Percentiles rank a stretch among this genome's conserved stretches.
phyloP scores from a whole-genome alignment of 2,797 vertebrate species.

The Manis pentadactyla region DNA sequence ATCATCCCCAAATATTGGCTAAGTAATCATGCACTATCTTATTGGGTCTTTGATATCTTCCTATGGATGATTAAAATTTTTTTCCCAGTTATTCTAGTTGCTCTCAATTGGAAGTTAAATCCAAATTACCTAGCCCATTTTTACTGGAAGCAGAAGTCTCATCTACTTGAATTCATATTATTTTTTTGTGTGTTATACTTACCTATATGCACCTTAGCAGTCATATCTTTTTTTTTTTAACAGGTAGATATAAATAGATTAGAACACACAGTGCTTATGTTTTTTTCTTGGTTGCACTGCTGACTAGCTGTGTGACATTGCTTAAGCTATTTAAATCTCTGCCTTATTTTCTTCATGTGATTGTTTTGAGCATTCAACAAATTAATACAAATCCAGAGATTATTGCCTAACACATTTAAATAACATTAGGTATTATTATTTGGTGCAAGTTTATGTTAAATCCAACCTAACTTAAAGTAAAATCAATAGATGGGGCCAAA shows the following conservation, averaged over 20 bases:
- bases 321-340: neutral
- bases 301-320: neutral
- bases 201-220: too few species aligned
- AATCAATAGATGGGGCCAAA: neutral
- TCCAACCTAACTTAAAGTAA: neutral
- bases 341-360: neutral
- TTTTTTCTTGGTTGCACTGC: neutral
- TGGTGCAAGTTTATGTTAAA: neutral
- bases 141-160: neutral
- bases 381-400: neutral
- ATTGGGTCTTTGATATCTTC: neutral
- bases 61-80: neutral
- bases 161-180: neutral
- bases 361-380: neutral
- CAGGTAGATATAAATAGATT: neutral
- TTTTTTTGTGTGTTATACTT: neutral
- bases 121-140: neutral
- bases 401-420: neutral
- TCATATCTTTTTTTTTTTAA: neutral
- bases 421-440: neutral
- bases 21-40: neutral
- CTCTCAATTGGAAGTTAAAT: neutral
- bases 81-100: neutral
- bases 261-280: neutral
- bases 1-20: neutral